Conservation (phyloP, 1,140 invertebrate genomes). For the Meteorus sp. region DNA sequence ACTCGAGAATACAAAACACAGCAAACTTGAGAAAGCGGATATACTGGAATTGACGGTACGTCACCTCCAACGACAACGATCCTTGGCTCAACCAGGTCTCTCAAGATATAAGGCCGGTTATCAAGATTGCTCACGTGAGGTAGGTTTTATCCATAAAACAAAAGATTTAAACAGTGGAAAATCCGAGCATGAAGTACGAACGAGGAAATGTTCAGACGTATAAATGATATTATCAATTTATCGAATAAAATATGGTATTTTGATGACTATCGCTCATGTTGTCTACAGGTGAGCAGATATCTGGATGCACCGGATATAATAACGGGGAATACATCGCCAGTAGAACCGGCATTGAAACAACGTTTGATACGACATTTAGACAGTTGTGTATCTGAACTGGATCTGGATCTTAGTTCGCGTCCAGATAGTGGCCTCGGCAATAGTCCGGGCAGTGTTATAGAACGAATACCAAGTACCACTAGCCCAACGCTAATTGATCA, state of each 20-base stretch:
- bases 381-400: slow-evolving; percentile 71
- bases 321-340: slow-evolving; percentile 65
- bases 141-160: too few species aligned
- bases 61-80: slow-evolving; percentile 76
- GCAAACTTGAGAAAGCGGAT: slow-evolving; percentile 89
- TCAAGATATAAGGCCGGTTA: slow-evolving; percentile 74
- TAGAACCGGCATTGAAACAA: slow-evolving; percentile 70
- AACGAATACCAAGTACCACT: slow-evolving; percentile 47
- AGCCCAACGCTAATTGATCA: slow-evolving; percentile 50
- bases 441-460: slow-evolving; percentile 54
- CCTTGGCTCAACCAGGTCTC: slow-evolving; percentile 63
- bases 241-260: neutral
- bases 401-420: slow-evolving; percentile 66
- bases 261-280: neutral
- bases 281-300: slow-evolving; percentile 62
- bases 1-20: slow-evolving; percentile 74
- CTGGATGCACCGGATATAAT: slow-evolving; percentile 68
- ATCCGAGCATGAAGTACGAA: too few species aligned
- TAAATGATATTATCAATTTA: too few species aligned
- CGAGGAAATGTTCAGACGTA: too few species aligned
- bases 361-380: slow-evolving; percentile 72
- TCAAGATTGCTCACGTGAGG: slow-evolving; percentile 79
- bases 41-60: slow-evolving; percentile 90
- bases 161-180: neutral
- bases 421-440: slow-evolving; percentile 53